phyloP scores from a whole-genome alignment of 2,888 invertebrate species.

The Taphrorychus bicolor region DNA sequence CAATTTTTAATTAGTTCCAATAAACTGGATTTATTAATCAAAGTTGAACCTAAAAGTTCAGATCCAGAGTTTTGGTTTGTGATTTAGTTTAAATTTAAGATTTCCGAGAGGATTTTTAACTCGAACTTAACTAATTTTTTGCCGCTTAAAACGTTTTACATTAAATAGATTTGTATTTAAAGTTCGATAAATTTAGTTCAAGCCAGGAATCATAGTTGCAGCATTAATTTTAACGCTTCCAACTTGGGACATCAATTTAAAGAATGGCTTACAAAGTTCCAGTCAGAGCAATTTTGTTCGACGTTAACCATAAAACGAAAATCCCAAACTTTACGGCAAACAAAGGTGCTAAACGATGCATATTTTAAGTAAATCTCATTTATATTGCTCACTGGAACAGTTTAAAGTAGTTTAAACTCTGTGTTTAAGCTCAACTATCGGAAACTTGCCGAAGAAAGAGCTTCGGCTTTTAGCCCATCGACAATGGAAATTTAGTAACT shows the following conservation, averaged over 20 bases:
- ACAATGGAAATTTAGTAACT: neutral
- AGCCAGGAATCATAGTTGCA: neutral
- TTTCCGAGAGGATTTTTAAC: too few species aligned
- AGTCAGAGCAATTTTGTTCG: neutral
- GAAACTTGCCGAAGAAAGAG: slow-evolving; percentile 1
- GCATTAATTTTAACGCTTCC: neutral
- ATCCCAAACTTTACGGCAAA: slow-evolving; percentile 1
- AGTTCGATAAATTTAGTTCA: too few species aligned
- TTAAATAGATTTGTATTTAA: too few species aligned
- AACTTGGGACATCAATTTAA: neutral
- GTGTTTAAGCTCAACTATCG: neutral
- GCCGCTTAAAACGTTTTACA: too few species aligned
- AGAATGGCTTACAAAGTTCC: neutral
- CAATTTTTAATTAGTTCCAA: too few species aligned
- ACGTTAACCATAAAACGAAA: neutral
- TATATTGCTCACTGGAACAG: slow-evolving; percentile 1
- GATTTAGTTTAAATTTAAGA: too few species aligned
- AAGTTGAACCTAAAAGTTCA: too few species aligned
- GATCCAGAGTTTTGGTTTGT: too few species aligned
- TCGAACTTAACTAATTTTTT: too few species aligned
- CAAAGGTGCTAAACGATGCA: slow-evolving; percentile 13
- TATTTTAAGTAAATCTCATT: slow-evolving; percentile 7
- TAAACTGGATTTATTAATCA: too few species aligned
- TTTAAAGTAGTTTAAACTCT: slow-evolving; percentile 9
- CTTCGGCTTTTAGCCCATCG: neutral